Conservation (phyloP, 2,888 invertebrate species). For the Tortricodes alternella region DNA sequence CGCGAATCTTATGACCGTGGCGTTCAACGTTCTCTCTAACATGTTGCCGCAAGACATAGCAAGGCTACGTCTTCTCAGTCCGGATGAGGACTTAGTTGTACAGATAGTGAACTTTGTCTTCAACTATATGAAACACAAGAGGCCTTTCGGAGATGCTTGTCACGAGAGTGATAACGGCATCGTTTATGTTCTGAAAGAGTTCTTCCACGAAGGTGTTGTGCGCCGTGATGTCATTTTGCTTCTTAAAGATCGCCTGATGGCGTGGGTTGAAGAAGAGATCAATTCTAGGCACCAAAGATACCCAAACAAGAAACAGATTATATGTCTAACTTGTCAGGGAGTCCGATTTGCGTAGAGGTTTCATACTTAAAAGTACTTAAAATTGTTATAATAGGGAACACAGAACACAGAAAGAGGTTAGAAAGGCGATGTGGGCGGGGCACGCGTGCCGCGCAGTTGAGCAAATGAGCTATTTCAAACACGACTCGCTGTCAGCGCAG, state of each 20-base stretch:
- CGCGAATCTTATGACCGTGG: conserved; percentile 66
- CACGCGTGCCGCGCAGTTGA: no score
- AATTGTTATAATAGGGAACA: no score
- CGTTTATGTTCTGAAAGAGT: conserved; percentile 63
- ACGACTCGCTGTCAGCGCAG: no score
- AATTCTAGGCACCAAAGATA: conserved; percentile 46
- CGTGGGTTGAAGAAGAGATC: conserved; percentile 57
- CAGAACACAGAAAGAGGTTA: no score
- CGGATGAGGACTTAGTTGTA: conserved; percentile 68
- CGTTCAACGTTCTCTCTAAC: conserved; percentile 61
- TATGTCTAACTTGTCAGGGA: conserved; percentile 61
- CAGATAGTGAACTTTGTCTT: conserved; percentile 72
- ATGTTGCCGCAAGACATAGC: conserved; percentile 66
- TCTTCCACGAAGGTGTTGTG: conserved; percentile 71
- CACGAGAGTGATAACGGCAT: conserved; percentile 61
- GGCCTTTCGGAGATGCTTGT: conserved; percentile 63
- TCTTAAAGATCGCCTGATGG: conserved; percentile 58
- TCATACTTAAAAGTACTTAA: neutral
- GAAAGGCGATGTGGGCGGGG: no score
- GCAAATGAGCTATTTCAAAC: no score
- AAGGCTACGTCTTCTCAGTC: conserved; percentile 59
- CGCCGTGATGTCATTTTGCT: conserved; percentile 60
- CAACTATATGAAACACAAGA: conserved; percentile 65
- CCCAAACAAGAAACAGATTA: conserved; percentile 56
- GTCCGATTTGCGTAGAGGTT: conserved; percentile 52